Percentiles rank a stretch among this genome's conserved stretches.
Evolutionary conservation across 2,888 invertebrate species (phyloP).

Genomic region (Teleiodes luculella): DNA sequence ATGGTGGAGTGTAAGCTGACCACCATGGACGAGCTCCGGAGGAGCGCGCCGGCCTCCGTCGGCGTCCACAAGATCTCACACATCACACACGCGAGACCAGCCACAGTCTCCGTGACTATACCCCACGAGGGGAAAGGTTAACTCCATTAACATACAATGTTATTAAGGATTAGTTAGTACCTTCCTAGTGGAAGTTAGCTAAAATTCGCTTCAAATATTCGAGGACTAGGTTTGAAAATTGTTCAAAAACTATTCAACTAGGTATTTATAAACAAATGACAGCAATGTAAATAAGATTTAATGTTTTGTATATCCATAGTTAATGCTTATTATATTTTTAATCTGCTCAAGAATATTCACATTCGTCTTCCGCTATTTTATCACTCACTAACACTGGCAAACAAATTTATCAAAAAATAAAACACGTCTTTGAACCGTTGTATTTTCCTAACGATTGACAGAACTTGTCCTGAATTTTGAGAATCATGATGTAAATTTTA

Average conservation of each 20-base stretch:
- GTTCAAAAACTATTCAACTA: neutral
- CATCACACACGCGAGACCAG: constrained; percentile 47
- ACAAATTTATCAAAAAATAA: too few relatives aligned
- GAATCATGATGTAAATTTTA: too few relatives aligned
- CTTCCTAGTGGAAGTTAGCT: constrained; percentile 38
- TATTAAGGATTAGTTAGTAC: constrained; percentile 35
- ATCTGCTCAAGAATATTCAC: constrained; percentile 51
- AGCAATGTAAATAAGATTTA: neutral
- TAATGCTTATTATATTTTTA: constrained; percentile 25
- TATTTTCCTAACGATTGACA: too few relatives aligned
- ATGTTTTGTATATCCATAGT: constrained; percentile 18
- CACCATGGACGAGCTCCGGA: constrained; percentile 62
- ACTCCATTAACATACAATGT: constrained; percentile 24
- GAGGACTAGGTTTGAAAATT: constrained; percentile 28
- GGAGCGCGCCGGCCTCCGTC: constrained; percentile 38
- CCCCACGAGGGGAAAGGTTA: constrained; percentile 79
- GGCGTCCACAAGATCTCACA: constrained; percentile 43
- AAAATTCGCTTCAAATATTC: constrained; percentile 28
- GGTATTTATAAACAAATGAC: neutral
- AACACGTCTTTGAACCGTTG: too few relatives aligned
- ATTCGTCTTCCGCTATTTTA: constrained; percentile 60
- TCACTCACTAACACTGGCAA: constrained; percentile 32
- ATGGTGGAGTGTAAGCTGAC: constrained; percentile 72
- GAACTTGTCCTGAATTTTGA: too few relatives aligned
- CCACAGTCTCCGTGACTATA: constrained; percentile 79